phyloP scores from a whole-genome alignment of 2,113 vertebrate species.

The Euleptes europaea region DNA sequence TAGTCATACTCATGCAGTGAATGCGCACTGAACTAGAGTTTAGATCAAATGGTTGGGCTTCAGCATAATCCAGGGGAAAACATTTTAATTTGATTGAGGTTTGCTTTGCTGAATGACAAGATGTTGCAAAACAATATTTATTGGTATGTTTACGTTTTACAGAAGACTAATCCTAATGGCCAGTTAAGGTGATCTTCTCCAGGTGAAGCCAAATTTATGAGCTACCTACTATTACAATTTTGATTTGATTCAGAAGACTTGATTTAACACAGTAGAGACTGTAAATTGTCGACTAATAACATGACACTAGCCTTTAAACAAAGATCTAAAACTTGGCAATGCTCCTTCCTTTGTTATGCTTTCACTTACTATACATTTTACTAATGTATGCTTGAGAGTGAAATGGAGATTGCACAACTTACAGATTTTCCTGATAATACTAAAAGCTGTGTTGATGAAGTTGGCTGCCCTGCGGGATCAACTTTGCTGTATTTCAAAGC shows the following conservation, averaged over 20 bases:
- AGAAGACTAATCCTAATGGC: too few species aligned
- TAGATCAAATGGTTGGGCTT: too few species aligned
- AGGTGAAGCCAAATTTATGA: too few species aligned
- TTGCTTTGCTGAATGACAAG: too few species aligned
- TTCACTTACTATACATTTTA: conserved; percentile 46
- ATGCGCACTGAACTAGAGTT: too few species aligned
- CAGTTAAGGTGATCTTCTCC: too few species aligned
- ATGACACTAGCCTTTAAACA: conserved; percentile 14
- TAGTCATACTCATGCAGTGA: too few species aligned
- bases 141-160: too few species aligned
- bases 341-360: conserved; percentile 16
- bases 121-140: too few species aligned
- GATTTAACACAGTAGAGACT: neutral
- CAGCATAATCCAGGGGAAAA: too few species aligned
- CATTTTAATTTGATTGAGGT: too few species aligned
- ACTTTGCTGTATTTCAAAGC: conserved; percentile 45
- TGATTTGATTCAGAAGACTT: neutral
- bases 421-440: conserved; percentile 51
- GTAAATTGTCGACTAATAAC: neutral
- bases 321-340: conserved; percentile 45
- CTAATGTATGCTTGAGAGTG: conserved; percentile 35
- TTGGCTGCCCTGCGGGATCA: conserved; percentile 64
- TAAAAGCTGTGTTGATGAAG: conserved; percentile 41
- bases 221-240: neutral
- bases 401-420: conserved; percentile 39